Base-by-base conservation (phyloP, 2,797 vertebrate species). In the Notolabrus celidotus region DNA sequence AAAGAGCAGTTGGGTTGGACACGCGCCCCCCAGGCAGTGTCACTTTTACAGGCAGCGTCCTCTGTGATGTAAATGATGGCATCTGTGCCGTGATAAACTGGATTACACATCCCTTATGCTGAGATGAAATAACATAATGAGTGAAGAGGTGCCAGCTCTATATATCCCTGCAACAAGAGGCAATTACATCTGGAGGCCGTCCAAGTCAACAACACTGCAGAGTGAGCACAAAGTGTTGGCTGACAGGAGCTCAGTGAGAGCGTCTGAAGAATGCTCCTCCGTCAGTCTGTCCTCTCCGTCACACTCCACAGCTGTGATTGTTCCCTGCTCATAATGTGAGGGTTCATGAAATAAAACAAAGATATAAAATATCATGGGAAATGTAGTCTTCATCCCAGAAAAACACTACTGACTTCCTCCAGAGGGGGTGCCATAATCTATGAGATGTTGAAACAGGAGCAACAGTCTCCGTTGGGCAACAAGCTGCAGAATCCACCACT, bases 21-120 rank as follows among this genome's bases (percentile, higher is more conserved):
- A 20, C 33, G 10, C 42, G 59, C 42, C 65, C 56, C 71, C 56
- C 29, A 45, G 55, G 22, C 39, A 62, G 51, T 25, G 16, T 22
- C 29, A 16, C 33, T 63, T 62, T 75, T 47, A 65, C 33, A 12
- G 71, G 45, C 2, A 1, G 5, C 10, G 57, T 55, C 71, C 72
- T 81, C 77, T 65, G 50, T 76, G 43, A 76, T 81, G 71, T 74
- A 77, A 73, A 72, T 64, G 54, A 77, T 52, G 43, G 47, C 63
- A 64, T 79, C 64, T 80, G 60, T 15, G 43, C 66, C 55, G 45
- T 72, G 74, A 64, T 53, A 63, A 70, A 82, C 53, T 41, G 47
- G 72, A 83, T 81, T 76, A 80, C 63, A 80, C 33, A 52, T 53
- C 59, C 42, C 56, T 77, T 79, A 67, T 79, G 77, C 63, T 58